Percentiles rank a stretch among this genome's conserved stretches.
Conservation (phyloP, 2,113 vertebrate species). For the Probosciger aterrimus region DNA sequence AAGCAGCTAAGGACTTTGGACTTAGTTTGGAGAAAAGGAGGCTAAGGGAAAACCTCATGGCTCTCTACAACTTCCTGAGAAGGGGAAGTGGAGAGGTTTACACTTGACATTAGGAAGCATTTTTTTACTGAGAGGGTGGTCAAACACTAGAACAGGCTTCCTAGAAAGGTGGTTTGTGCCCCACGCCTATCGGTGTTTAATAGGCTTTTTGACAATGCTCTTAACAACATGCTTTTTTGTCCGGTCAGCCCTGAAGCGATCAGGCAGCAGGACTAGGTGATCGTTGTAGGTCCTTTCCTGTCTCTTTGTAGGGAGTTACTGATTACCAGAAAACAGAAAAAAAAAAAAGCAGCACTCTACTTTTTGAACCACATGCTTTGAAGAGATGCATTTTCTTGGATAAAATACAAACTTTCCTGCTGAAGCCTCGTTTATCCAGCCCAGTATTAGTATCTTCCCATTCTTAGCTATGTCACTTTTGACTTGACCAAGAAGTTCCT, state of each 20-base stretch:
- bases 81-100: neutral
- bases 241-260: neutral
- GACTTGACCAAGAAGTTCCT: neutral
- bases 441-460: neutral
- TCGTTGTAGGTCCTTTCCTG: neutral
- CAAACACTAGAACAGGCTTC: neutral
- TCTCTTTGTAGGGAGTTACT: neutral
- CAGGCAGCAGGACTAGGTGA: neutral
- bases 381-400: neutral
- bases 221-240: neutral
- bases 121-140: neutral
- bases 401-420: neutral
- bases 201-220: neutral
- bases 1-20: fast-evolving
- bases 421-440: neutral
- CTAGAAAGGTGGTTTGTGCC: neutral
- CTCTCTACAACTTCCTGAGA: neutral
- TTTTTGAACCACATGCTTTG: neutral
- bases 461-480: neutral
- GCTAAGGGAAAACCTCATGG: neutral
- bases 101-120: neutral
- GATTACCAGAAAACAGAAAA: neutral
- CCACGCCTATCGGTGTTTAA: neutral
- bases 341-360: neutral
- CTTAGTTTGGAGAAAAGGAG: neutral